Conservation (phyloP, 2,888 invertebrate genomes). For the Cantharis nigra region DNA sequence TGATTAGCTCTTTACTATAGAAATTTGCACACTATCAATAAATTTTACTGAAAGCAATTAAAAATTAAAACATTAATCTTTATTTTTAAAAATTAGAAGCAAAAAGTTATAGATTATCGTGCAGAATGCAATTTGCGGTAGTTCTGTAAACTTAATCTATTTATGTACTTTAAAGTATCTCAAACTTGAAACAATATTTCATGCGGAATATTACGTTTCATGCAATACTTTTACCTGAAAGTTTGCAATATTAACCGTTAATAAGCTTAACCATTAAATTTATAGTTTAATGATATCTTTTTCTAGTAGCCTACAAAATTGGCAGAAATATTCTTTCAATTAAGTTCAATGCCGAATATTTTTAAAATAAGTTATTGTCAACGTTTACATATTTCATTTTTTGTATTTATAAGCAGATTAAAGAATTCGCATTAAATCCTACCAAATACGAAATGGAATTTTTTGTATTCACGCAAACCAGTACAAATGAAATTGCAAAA, state of each 20-base stretch:
- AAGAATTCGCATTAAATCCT: neutral
- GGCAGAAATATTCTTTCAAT: neutral
- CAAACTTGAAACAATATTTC: neutral
- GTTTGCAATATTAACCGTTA: neutral
- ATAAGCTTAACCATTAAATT: neutral
- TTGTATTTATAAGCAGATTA: neutral
- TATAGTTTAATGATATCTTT: neutral
- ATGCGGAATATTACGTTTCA: neutral
- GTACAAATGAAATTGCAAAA: neutral
- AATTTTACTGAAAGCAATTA: neutral
- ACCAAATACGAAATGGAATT: neutral
- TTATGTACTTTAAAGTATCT: neutral
- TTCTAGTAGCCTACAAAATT: neutral
- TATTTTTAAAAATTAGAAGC: neutral
- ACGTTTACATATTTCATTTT: neutral
- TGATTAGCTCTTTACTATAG: neutral
- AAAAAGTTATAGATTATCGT: neutral
- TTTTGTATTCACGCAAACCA: neutral
- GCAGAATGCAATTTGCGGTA: neutral
- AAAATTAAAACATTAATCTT: neutral
- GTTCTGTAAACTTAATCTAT: neutral
- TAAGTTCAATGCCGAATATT: neutral
- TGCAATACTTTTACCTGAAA: neutral
- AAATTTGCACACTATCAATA: neutral
- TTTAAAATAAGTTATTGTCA: neutral